Base-by-base conservation (phyloP, 2,888 invertebrate genomes). In the Pristionchus maxplancki region DNA sequence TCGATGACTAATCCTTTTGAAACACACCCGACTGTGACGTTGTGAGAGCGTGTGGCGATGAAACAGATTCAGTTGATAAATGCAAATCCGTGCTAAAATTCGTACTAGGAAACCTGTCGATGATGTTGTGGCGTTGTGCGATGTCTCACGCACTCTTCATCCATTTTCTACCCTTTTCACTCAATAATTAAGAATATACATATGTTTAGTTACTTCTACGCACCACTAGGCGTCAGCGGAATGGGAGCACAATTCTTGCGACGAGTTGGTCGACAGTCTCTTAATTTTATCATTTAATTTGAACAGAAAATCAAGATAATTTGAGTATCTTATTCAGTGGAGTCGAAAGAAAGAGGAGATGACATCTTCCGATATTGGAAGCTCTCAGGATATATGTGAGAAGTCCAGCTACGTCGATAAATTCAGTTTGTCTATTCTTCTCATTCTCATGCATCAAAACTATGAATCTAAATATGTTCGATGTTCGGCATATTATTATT, bases 191-290 rank as follows among this genome's bases (percentile, higher is more conserved):
- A 37, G 13, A 31, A 64, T 28, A n/a, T n/a, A n/a, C n/a, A n/a
- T n/a, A 31, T 31, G 20, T 78, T 78, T 28, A 78, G 78, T 48
- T 44, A 78, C 24, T 78, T 48, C 48, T 78, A 48, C 78, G 34
- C 78, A 13, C 78, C 78, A 34, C 78, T 74, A 24, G 74, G 74
- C 44, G n/a, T 78, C 78, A 34, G 78, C 8, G 44, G 11, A 20
- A 78, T 78, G 78, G 78, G 78, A 28, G 78, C 28, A 28, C 78
- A 78, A n/a, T 78, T 78, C 37, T 28, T 78, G n/a, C n/a, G 44
- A 28, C 28, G 78, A 78, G 78, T 78, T 5, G 28, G 78, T 78
- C 17, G 9, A n/a, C 17, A n/a, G 44, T 78, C 20, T 28, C 3
- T 71, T 34, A 15, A 37, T 71, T 15, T 71, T 71, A 9, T 71